These are phyloP conservation scores for Drosophila niveifrons DNA, from an alignment of 2,888 invertebrate species.

Conservation along the genomic window DNA sequence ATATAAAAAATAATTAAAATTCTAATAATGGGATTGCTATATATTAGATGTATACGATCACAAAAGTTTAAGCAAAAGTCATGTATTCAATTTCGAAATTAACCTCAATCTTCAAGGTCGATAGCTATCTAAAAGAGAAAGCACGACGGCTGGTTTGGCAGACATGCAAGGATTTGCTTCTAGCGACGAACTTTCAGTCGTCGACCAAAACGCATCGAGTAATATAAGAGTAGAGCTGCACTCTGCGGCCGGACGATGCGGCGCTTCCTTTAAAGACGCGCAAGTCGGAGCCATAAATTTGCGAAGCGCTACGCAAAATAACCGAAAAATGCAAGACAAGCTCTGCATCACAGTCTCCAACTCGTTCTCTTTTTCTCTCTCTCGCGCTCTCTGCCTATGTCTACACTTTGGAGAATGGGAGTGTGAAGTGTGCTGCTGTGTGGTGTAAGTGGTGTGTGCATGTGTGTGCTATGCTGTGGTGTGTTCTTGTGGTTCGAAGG, in stretches of 20 bases:
- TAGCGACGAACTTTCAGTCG: slow-evolving; percentile 68
- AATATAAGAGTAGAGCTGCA: slow-evolving; percentile 3
- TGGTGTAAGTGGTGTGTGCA: slow-evolving; percentile 2
- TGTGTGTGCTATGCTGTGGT: background rate
- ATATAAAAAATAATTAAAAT: too few relatives aligned
- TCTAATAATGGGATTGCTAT: too few relatives aligned
- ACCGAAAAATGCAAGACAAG: slow-evolving; percentile 70
- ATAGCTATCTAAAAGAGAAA: slow-evolving; percentile 47
- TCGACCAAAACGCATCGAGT: slow-evolving; percentile 29
- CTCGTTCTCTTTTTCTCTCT: background rate
- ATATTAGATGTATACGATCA: too few relatives aligned
- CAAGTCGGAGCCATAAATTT: slow-evolving; percentile 75
- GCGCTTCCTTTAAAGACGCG: slow-evolving; percentile 41
- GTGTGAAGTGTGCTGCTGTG: background rate
- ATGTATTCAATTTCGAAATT: too few relatives aligned
- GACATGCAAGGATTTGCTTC: slow-evolving; percentile 28
- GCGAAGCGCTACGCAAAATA: slow-evolving; percentile 64
- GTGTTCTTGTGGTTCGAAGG: background rate
- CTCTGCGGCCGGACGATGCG: background rate
- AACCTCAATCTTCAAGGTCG: too few relatives aligned
- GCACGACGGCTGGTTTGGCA: slow-evolving; percentile 18
- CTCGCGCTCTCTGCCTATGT: background rate
- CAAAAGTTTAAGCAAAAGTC: too few relatives aligned
- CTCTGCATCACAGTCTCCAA: slow-evolving; percentile 43
- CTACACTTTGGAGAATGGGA: slow-evolving; percentile 1